Evolutionary conservation across 2,888 invertebrate genomes (phyloP).

Genomic region (Suillia variegata): DNA sequence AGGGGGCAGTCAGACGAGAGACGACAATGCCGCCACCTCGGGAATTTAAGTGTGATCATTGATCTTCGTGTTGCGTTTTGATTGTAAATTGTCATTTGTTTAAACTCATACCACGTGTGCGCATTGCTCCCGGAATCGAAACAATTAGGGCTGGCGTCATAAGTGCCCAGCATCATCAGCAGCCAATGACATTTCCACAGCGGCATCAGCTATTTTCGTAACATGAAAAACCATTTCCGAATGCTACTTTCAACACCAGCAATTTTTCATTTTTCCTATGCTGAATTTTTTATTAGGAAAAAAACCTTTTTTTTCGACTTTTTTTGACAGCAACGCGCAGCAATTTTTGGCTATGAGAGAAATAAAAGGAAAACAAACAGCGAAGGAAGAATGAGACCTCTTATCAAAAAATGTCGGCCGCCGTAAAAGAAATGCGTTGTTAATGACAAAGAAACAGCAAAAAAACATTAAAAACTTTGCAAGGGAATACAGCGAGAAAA

Average conservation of each 20-base stretch:
- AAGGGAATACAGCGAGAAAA: too few species aligned
- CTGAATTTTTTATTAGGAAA: too few species aligned
- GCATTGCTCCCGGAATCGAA: too few species aligned
- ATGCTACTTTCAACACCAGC: too few species aligned
- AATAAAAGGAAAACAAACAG: too few species aligned
- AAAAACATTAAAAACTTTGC: background rate
- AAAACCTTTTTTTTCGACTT: too few species aligned
- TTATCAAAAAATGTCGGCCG: slow-evolving; percentile 3
- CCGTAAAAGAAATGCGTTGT: background rate
- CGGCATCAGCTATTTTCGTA: slow-evolving; percentile 40
- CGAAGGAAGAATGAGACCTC: too few species aligned
- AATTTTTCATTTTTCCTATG: too few species aligned
- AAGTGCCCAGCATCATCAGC: slow-evolving; percentile 30
- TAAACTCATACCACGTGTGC: slow-evolving; percentile 23
- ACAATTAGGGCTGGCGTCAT: slow-evolving; percentile 28
- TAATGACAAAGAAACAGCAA: background rate
- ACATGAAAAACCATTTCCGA: too few species aligned
- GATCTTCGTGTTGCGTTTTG: slow-evolving; percentile 16
- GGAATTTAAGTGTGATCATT: slow-evolving; percentile 24
- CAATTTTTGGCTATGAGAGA: too few species aligned
- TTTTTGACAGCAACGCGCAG: too few species aligned
- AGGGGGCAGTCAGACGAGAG: slow-evolving; percentile 9
- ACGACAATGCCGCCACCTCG: too few species aligned
- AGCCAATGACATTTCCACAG: background rate
- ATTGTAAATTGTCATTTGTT: slow-evolving; percentile 25